Evolutionary conservation across 2,113 vertebrate species (phyloP), one percentile per base, ranked within the genome.

Genomic region (Pangasianodon gigas): DNA sequence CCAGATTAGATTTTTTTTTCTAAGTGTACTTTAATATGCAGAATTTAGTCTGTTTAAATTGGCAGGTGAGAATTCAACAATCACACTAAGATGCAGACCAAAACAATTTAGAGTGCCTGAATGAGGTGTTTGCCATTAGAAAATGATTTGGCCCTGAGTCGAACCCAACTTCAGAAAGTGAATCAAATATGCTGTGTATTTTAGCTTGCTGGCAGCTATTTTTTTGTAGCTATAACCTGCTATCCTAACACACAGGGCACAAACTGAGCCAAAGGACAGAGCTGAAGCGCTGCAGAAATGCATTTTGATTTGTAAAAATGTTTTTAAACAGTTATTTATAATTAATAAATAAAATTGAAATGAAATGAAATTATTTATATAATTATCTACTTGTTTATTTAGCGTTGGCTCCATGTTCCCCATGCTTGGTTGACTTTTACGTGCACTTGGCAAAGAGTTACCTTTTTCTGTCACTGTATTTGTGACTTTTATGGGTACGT

Each of bases 301-400:
- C 32, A 71, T 37, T 14, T 4, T 6, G 32, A 41, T 18, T 71
- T 41, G 1, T 18, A 71, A 71, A n/a, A 95, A 95, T 93, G 95
- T 95, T 95, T 96, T 94, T 92, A 91, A 92, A 92, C 92, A 37
- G 37, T 37, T 37, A 37, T 37, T 37, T 37, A 37, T 37, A 37
- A 37, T 37, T 37, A 37, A 37, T 37, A 37, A 37, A 37, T 37
- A 37, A 37, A 37, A 37, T 37, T 37, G 37, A 37, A 37, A 37
- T 37, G 37, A 37, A 37, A 37, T 37, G 37, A 37, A 56, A 92
- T 75, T 75, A 75, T 44, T 79, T 79, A 7, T 79, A 46, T 46
- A 48, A 79, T 10, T 79, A 79, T 48, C 4, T 65, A 29, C 18
- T 26, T 58, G 56, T 58, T 77, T 75, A 29, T 65, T 26, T n/a